These are phyloP conservation scores for Podarcis raffonei DNA, from an alignment of 2,113 vertebrate species.

Conservation along the genomic window DNA sequence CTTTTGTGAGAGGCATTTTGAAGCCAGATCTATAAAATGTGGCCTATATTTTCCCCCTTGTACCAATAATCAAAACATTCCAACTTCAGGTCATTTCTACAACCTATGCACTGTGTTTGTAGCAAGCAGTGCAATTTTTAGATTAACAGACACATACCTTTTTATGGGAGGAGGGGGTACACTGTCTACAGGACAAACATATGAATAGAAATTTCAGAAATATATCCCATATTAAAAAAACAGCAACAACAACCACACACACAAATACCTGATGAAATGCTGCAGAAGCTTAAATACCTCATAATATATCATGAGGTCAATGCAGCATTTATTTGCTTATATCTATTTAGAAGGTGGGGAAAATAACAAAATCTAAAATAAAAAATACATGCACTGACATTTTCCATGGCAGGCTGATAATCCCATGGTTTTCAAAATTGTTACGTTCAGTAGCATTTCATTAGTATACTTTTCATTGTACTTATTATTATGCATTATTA, in stretches of 20 bases:
- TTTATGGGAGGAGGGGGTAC: too few relatives aligned
- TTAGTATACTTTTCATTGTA: conserved; percentile 68
- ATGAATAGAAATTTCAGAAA: neutral
- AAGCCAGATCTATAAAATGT: conserved; percentile 43
- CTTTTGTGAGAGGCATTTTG: conserved; percentile 33
- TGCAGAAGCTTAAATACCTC: conserved; percentile 52
- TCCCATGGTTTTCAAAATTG: conserved; percentile 59
- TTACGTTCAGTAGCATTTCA: conserved; percentile 74
- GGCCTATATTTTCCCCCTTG: conserved; percentile 49
- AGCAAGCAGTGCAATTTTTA: neutral
- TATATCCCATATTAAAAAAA: neutral
- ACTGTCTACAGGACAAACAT: neutral
- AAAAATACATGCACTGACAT: conserved; percentile 47
- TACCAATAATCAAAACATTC: conserved; percentile 37
- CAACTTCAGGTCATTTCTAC: neutral
- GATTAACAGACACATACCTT: neutral
- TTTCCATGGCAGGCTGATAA: conserved; percentile 68
- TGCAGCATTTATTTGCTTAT: conserved; percentile 55
- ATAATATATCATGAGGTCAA: conserved; percentile 25
- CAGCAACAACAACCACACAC: too few relatives aligned
- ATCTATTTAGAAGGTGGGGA: neutral
- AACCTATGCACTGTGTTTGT: conserved; percentile 10
- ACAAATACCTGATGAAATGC: neutral
- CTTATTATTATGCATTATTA: conserved; percentile 79
- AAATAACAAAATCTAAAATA: conserved; percentile 41